These are phyloP conservation scores for Papilio dardanus DNA, from an alignment of 1,140 invertebrate species.

Conservation along the genomic window DNA sequence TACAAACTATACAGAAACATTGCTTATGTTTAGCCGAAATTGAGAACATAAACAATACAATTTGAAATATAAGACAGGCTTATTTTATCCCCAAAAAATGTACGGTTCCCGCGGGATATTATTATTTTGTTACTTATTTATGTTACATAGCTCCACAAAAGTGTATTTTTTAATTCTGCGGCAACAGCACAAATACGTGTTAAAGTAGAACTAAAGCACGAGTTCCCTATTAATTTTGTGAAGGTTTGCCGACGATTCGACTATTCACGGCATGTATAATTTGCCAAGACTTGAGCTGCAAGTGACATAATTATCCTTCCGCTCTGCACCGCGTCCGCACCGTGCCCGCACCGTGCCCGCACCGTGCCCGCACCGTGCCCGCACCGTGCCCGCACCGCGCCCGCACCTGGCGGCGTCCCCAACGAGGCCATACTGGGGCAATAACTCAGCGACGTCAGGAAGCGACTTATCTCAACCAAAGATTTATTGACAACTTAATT, in stretches of 20 bases:
- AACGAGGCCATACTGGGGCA: not conserved
- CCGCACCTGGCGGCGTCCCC: no score
- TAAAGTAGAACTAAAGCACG: not conserved
- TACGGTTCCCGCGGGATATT: not conserved
- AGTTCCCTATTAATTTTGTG: not conserved
- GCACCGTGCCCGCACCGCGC: no score
- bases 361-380: no score
- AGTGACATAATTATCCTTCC: not conserved
- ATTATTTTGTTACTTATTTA: not conserved
- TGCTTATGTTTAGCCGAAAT: no score
- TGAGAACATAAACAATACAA: no score
- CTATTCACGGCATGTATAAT: not conserved
- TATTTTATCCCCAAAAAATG: not conserved
- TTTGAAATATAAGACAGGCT: not conserved
- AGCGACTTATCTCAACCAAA: not conserved
- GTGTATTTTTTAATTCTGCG: not conserved
- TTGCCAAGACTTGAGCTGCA: not conserved
- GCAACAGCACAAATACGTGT: not conserved
- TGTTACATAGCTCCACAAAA: not conserved
- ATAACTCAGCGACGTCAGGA: not conserved
- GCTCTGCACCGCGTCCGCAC: not conserved
- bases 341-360: no score
- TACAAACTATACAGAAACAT: no score
- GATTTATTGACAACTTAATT: constrained; percentile 9
- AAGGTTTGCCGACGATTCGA: not conserved